phyloP scores from a whole-genome alignment of 2,797 vertebrate species.

The Acrocephalus scirpaceus region DNA sequence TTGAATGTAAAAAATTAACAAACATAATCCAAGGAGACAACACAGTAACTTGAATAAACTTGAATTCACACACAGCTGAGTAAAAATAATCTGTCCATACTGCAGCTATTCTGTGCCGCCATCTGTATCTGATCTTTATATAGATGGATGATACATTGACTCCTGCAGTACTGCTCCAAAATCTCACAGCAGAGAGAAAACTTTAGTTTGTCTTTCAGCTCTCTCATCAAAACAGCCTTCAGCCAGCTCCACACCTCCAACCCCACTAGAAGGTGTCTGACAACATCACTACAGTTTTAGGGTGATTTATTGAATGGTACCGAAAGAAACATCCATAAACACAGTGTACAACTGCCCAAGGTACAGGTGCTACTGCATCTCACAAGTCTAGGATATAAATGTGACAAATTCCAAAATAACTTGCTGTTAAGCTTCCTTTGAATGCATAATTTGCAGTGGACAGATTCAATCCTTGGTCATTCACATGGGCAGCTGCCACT shows the following conservation, averaged over 20 bases:
- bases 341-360: neutral
- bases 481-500: neutral
- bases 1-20: neutral
- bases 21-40: neutral
- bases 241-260: neutral
- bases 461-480: neutral
- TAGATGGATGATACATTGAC: neutral
- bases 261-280: neutral
- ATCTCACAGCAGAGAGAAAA: neutral
- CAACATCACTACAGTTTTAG: neutral
- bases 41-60: neutral
- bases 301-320: neutral
- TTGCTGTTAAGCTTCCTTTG: neutral
- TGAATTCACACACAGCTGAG: neutral
- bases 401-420: neutral
- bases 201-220: neutral
- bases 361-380: neutral
- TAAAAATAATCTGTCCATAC: neutral
- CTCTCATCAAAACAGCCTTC: neutral
- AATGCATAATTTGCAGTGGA: neutral
- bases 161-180: neutral
- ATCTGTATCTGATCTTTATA: neutral
- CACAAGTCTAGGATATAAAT: neutral
- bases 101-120: neutral
- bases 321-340: neutral